phyloP scores from a whole-genome alignment of 2,888 invertebrate genomes.

The Iselma pallidipennis region DNA sequence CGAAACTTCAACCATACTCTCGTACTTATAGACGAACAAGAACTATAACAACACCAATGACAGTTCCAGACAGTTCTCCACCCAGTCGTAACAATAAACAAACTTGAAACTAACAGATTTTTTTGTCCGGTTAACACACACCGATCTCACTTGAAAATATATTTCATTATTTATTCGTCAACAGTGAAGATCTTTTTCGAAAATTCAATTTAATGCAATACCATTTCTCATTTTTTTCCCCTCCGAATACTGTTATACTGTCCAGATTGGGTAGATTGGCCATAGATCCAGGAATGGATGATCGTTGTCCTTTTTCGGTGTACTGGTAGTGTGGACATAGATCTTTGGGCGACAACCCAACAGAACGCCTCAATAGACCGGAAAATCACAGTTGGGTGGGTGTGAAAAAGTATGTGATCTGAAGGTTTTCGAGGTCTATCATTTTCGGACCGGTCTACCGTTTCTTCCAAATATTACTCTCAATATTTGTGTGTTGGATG shows the following conservation, averaged over 20 bases:
- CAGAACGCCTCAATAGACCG: conserved; percentile 14
- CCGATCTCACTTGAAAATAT: no score
- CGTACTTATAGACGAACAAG: not conserved
- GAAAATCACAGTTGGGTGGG: conserved; percentile 19
- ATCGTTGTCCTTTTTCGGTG: not conserved
- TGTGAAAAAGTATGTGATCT: conserved; percentile 15
- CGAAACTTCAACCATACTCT: no score
- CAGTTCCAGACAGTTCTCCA: conserved; percentile 10
- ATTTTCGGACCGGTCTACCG: no score
- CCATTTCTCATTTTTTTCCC: no score
- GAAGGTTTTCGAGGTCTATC: not conserved
- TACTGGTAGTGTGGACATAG: no score
- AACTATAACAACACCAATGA: not conserved
- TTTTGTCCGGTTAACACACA: no score
- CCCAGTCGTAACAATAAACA: conserved; percentile 32
- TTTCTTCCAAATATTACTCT: no score
- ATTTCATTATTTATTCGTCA: not conserved
- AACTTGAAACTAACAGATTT: conserved; percentile 4
- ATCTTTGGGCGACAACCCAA: not conserved
- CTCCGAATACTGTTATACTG: no score
- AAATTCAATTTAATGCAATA: not conserved
- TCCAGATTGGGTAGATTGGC: not conserved
- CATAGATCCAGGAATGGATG: not conserved
- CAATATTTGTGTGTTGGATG: not conserved
- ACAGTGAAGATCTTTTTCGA: no score